A percentile compares a stretch with the other conserved stretches of the same genome.
Evolutionary conservation across 2,113 vertebrate species (phyloP).

Genomic region (Rhizomys pruinosus): DNA sequence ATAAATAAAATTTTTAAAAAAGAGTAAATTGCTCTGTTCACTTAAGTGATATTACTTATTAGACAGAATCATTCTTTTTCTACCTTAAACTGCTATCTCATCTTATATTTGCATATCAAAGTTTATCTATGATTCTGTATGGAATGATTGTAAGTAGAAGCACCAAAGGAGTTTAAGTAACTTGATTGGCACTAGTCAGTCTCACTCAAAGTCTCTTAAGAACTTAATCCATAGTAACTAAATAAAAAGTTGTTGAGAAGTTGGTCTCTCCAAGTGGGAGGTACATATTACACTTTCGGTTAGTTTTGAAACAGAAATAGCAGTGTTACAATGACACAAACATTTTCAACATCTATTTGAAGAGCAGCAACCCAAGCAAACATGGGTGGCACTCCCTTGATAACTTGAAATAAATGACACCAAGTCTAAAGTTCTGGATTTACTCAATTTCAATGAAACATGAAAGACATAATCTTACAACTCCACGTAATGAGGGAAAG

Average conservation of each 20-base stretch:
- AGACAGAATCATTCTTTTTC: slow-evolving; percentile 17
- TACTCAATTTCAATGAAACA: slow-evolving; percentile 61
- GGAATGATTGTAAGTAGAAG: slow-evolving; percentile 56
- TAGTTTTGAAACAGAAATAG: slow-evolving; percentile 75
- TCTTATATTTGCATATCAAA: slow-evolving; percentile 15
- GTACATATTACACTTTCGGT: slow-evolving; percentile 65
- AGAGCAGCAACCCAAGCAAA: slow-evolving; percentile 57
- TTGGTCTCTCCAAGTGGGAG: slow-evolving; percentile 53
- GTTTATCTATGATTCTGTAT: slow-evolving; percentile 46
- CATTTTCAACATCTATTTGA: slow-evolving; percentile 32
- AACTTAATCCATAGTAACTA: slow-evolving; percentile 62
- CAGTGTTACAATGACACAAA: slow-evolving; percentile 35
- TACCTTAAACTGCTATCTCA: not conserved
- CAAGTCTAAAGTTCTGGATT: slow-evolving; percentile 42
- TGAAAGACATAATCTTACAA: slow-evolving; percentile 52
- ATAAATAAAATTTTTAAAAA: too few species aligned
- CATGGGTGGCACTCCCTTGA: slow-evolving; percentile 59
- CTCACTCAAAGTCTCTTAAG: slow-evolving; percentile 71
- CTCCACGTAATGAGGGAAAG: slow-evolving; percentile 48
- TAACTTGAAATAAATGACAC: slow-evolving; percentile 68
- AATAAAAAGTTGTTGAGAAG: slow-evolving; percentile 64
- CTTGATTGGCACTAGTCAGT: slow-evolving; percentile 20
- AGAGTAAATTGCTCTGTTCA: not conserved
- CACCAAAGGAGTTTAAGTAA: slow-evolving; percentile 52
- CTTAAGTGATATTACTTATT: not conserved